Conservation (phyloP, 2,888 invertebrate genomes). For the Phyto melanocephala region DNA sequence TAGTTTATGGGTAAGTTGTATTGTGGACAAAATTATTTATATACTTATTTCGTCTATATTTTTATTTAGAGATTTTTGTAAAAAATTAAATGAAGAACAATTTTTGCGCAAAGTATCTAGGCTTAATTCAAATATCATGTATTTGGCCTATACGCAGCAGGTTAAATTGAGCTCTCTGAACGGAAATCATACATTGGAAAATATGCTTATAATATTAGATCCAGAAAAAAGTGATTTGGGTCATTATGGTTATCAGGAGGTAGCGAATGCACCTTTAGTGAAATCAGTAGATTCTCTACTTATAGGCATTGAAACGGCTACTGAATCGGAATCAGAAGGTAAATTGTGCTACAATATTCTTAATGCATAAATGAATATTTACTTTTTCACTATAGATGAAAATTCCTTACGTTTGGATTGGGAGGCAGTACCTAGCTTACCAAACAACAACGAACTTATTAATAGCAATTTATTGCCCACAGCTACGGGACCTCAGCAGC, state of each 20-base stretch:
- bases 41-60: not conserved
- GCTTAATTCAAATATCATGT: conserved; percentile 88
- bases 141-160: conserved; percentile 88
- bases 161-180: conserved; percentile 83
- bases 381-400: conserved; percentile 71
- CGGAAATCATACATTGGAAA: conserved; percentile 85
- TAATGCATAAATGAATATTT: not conserved
- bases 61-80: conserved; percentile 88
- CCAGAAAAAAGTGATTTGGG: conserved; percentile 85
- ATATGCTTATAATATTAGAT: conserved; percentile 85
- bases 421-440: conserved; percentile 83
- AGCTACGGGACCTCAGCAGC: conserved; percentile 72
- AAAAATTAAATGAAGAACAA: conserved; percentile 84
- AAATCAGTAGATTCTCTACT: conserved; percentile 83
- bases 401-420: conserved; percentile 89
- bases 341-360: not conserved
- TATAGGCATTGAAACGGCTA: conserved; percentile 82
- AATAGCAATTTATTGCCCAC: conserved; percentile 71
- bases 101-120: conserved; percentile 87
- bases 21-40: not conserved
- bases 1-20: conserved; percentile 82
- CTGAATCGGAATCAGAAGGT: conserved; percentile 85
- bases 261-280: conserved; percentile 76
- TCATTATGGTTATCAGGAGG: conserved; percentile 83
- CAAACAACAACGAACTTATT: conserved; percentile 71